Conservation (phyloP, 2,113 vertebrate species). For the Salvator merianae region DNA sequence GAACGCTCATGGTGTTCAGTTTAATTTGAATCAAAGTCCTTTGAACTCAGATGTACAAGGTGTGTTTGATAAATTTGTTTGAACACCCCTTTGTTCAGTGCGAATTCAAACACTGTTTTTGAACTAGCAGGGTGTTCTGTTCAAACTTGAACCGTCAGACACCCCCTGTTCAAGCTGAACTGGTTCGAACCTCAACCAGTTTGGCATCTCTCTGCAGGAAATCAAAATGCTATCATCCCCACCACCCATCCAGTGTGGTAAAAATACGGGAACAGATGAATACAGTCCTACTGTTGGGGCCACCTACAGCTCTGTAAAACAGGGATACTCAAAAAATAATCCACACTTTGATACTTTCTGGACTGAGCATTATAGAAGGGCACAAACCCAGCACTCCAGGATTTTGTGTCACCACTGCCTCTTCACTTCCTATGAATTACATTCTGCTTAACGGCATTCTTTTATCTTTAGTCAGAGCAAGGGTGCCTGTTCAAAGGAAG, state of each 20-base stretch:
- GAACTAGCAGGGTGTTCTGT: too few species aligned
- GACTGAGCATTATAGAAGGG: neutral
- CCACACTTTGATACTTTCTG: neutral
- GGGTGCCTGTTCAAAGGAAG: slow-evolving; percentile 48
- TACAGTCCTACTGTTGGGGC: neutral
- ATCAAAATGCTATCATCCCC: neutral
- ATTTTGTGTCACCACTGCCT: slow-evolving; percentile 20
- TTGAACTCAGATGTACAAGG: too few species aligned
- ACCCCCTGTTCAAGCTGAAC: too few species aligned
- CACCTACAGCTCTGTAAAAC: neutral
- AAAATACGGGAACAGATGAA: neutral
- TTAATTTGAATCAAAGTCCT: too few species aligned
- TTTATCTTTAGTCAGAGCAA: slow-evolving; percentile 60
- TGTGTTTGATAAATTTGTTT: too few species aligned
- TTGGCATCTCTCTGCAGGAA: neutral
- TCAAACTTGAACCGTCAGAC: too few species aligned
- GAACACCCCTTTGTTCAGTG: too few species aligned
- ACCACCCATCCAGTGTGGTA: neutral
- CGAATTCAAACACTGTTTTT: too few species aligned
- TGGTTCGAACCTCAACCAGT: too few species aligned
- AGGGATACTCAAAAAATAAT: neutral
- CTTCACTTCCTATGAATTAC: slow-evolving; percentile 41
- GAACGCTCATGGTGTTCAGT: too few species aligned
- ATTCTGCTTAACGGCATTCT: slow-evolving; percentile 45
- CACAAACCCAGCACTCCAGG: slow-evolving; percentile 38